These are phyloP conservation scores for Agrochola circellaris DNA, from an alignment of 2,888 invertebrate species.

Conservation along the genomic window DNA sequence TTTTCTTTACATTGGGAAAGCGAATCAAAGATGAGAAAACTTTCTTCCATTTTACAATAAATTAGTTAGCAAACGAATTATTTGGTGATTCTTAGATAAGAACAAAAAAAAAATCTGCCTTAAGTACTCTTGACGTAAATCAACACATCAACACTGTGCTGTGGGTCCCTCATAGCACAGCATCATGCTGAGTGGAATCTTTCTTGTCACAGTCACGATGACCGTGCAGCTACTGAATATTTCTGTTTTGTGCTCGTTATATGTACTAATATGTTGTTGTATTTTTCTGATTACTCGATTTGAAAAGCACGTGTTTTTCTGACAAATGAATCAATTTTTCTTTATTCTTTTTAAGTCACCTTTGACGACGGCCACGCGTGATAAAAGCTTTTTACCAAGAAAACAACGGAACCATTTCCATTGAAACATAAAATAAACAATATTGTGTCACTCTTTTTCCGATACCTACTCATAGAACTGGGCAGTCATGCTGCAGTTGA, in stretches of 20 bases:
- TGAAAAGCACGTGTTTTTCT: not conserved
- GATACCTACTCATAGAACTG: conserved; percentile 4
- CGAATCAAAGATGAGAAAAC: not conserved
- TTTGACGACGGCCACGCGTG: too few species aligned
- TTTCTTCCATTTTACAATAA: not conserved
- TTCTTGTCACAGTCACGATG: too few species aligned
- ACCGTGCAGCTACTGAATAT: not conserved
- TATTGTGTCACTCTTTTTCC: not conserved
- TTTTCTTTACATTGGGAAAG: not conserved
- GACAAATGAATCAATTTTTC: too few species aligned
- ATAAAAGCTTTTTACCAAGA: not conserved
- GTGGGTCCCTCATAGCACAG: too few species aligned
- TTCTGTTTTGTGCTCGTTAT: not conserved
- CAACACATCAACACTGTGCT: too few species aligned
- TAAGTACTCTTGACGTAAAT: too few species aligned
- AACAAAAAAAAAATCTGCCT: not conserved
- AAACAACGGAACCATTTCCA: not conserved
- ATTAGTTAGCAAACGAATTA: not conserved
- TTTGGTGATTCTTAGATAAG: not conserved
- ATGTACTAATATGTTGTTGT: too few species aligned
- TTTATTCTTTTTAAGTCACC: not conserved
- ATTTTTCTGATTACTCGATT: too few species aligned
- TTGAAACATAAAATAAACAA: not conserved
- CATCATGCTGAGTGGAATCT: too few species aligned
- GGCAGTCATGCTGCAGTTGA: conserved; percentile 32